Conservation (phyloP, 2,888 invertebrate species). For the Sussaba pulchella region DNA sequence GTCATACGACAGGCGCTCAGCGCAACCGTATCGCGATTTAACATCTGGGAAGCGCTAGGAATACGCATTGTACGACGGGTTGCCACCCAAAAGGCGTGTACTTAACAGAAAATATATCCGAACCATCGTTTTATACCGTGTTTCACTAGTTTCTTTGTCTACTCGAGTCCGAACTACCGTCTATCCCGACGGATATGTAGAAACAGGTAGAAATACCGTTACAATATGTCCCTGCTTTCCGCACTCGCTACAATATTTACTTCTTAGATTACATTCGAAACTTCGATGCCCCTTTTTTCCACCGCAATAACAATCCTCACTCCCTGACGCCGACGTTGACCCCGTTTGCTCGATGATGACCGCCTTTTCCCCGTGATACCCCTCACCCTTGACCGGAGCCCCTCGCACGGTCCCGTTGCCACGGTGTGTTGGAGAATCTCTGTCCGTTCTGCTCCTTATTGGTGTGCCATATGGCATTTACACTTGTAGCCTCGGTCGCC, state of each 20-base stretch:
- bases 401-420: not conserved
- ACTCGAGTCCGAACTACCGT: too few species aligned
- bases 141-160: too few species aligned
- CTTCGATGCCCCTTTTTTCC: slow-evolving; percentile 33
- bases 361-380: not conserved
- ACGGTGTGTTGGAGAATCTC: slow-evolving; percentile 6
- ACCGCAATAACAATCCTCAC: slow-evolving; percentile 42
- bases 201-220: too few species aligned
- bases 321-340: not conserved
- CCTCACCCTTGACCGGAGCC: slow-evolving; percentile 23
- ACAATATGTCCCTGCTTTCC: slow-evolving; percentile 44
- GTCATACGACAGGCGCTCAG: too few species aligned
- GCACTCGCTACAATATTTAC: slow-evolving; percentile 51
- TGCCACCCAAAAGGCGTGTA: too few species aligned
- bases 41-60: too few species aligned
- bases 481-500: slow-evolving; percentile 2
- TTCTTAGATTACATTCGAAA: slow-evolving; percentile 18
- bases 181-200: too few species aligned
- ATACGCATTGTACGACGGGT: too few species aligned
- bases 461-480: slow-evolving; percentile 5
- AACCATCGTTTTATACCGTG: too few species aligned
- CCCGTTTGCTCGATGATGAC: not conserved
- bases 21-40: too few species aligned
- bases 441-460: not conserved
- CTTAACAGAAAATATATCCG: too few species aligned